Percentiles rank a stretch among this genome's conserved stretches.
Evolutionary conservation across 2,888 invertebrate genomes (phyloP).

Genomic region (Drosophila diplacantha): DNA sequence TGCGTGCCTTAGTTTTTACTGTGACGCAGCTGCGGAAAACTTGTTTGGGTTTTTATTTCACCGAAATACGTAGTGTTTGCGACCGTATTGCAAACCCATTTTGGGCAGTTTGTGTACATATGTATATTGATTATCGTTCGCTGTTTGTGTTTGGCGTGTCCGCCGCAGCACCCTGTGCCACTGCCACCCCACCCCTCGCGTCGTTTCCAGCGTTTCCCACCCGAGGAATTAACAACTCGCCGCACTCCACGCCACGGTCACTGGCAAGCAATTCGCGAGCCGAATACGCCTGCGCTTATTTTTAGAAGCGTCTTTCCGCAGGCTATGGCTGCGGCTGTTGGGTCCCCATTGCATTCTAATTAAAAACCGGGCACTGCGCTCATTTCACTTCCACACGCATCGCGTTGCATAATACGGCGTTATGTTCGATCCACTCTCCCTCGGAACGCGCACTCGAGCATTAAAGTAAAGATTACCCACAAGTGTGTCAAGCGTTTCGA

Average conservation of each 20-base stretch:
- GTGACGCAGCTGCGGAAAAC: constrained; percentile 51
- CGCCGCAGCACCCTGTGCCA: constrained; percentile 9
- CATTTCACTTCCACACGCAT: constrained; percentile 60
- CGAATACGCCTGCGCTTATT: constrained; percentile 44
- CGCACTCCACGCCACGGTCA: constrained; percentile 26
- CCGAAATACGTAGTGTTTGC: constrained; percentile 30
- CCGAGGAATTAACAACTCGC: background rate
- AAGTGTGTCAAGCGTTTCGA: constrained; percentile 30
- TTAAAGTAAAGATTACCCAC: constrained; percentile 35
- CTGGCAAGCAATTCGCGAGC: constrained; percentile 34
- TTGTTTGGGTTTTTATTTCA: constrained; percentile 57
- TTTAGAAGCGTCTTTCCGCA: constrained; percentile 46
- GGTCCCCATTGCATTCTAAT: constrained; percentile 63
- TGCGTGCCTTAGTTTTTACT: constrained; percentile 30
- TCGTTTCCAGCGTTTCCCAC: constrained; percentile 5
- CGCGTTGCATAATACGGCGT: constrained; percentile 60
- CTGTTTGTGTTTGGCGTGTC: constrained; percentile 46
- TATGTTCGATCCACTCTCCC: constrained; percentile 6
- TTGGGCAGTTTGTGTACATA: constrained; percentile 18
- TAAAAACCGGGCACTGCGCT: constrained; percentile 61
- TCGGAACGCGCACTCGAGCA: constrained; percentile 46
- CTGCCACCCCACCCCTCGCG: constrained; percentile 1
- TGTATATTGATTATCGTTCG: constrained; percentile 53
- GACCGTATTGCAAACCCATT: constrained; percentile 19
- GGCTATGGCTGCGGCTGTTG: constrained; percentile 3